Evolutionary conservation across 2,888 invertebrate species (phyloP).

Genomic region (Gisinianus flammeolus): DNA sequence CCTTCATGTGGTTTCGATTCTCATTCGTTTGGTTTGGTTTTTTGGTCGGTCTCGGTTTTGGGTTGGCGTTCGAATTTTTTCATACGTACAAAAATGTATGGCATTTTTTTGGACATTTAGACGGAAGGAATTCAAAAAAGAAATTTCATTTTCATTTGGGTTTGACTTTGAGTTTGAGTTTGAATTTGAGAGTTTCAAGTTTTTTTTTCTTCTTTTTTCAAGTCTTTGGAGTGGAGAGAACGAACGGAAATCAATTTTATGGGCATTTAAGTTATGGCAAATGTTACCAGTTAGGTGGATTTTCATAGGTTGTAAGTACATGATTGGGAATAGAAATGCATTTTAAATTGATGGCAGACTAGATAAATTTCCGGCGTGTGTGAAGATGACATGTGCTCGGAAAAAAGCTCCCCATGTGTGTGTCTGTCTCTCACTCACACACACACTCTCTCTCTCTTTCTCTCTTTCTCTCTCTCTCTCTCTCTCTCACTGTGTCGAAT

Average conservation of each 20-base stretch:
- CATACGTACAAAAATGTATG: background rate
- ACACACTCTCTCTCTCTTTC: background rate
- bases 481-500: background rate
- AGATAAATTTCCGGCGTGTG: conserved; percentile 5
- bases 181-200: background rate
- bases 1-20: no score
- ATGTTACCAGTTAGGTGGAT: background rate
- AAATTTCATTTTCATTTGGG: background rate
- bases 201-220: background rate
- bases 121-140: background rate
- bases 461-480: background rate
- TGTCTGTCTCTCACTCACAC: background rate
- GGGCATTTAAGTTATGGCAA: background rate
- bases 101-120: background rate
- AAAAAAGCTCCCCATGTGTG: no score
- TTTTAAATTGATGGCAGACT: background rate
- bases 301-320: background rate
- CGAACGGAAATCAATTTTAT: background rate
- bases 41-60: no score
- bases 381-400: background rate
- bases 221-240: no score
- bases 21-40: no score
- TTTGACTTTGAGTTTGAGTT: background rate
- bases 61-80: no score
- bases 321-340: background rate